A percentile compares a stretch with the other conserved stretches of the same genome.
These are phyloP conservation scores for Pachycephus smyrnensis DNA, from an alignment of 2,888 invertebrate genomes.

Conservation along the genomic window DNA sequence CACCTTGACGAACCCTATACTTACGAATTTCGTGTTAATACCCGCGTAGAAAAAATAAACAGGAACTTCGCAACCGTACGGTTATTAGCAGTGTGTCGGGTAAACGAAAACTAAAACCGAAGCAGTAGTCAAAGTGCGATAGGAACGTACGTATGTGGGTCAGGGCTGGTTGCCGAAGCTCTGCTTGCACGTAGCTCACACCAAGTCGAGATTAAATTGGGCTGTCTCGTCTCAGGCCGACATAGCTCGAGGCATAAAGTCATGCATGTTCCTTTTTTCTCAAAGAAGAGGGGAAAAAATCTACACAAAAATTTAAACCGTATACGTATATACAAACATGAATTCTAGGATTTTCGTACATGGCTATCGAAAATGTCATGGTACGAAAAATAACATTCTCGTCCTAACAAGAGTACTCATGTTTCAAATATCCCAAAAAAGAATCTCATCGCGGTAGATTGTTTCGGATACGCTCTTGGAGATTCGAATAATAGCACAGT, in stretches of 20 bases:
- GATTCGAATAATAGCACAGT: neutral
- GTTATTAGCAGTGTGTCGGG: neutral
- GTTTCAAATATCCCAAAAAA: neutral
- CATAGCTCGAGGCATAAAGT: neutral
- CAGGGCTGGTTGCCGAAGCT: constrained; percentile 21
- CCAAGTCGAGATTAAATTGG: constrained; percentile 21
- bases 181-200: constrained; percentile 12
- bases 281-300: neutral
- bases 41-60: neutral
- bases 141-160: constrained; percentile 20
- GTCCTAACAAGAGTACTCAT: neutral
- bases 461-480: neutral
- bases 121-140: neutral
- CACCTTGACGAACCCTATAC: neutral
- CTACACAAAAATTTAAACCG: neutral
- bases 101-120: constrained; percentile 4
- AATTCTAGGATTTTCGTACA: neutral
- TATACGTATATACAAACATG: neutral
- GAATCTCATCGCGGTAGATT: neutral
- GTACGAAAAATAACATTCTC: neutral
- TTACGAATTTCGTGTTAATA: neutral
- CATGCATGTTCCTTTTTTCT: neutral
- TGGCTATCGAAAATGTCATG: neutral
- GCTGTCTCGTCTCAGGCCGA: neutral
- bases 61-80: neutral